phyloP scores from a whole-genome alignment of 1,140 invertebrate genomes.

The Drosophila sproati region DNA sequence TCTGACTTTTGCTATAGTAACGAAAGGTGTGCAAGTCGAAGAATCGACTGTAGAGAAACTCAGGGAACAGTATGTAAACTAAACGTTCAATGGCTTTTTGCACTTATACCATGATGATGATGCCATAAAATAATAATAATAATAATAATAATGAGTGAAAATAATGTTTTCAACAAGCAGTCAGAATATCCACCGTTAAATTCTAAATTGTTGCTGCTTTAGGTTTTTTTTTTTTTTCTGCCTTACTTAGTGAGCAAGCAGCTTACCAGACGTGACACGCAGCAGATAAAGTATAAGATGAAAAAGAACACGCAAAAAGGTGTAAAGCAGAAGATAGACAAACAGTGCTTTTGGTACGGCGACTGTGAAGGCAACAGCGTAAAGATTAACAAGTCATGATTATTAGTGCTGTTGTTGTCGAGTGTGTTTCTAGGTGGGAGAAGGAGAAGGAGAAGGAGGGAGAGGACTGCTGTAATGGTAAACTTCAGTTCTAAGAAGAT shows the following conservation, averaged over 20 bases:
- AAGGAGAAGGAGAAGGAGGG: not conserved
- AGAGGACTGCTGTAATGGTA: not conserved
- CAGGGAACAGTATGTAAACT: constrained; percentile 27
- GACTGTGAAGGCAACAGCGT: constrained; percentile 59
- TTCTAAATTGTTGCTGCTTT: constrained; percentile 29
- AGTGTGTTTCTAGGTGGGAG: not conserved
- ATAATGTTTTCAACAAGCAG: constrained; percentile 34
- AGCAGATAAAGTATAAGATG: constrained; percentile 9
- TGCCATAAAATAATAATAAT: constrained; percentile 24
- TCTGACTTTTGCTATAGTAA: not conserved
- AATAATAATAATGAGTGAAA: constrained; percentile 62
- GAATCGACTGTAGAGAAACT: not conserved
- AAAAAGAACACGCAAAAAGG: constrained; percentile 1
- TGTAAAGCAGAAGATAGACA: not conserved
- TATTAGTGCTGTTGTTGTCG: constrained; percentile 59
- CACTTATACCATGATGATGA: constrained; percentile 57
- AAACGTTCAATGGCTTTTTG: constrained; percentile 62
- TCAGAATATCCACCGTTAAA: constrained; percentile 56
- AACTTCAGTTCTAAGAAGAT: constrained; percentile 14
- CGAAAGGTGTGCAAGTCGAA: constrained; percentile 8
- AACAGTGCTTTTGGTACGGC: constrained; percentile 13
- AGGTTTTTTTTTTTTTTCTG: constrained; percentile 3
- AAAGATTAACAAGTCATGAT: constrained; percentile 82
- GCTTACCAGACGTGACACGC: constrained; percentile 27
- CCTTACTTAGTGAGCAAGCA: constrained; percentile 8